Base-by-base conservation (phyloP, 2,113 vertebrate genomes). In the Xenopus borealis region DNA sequence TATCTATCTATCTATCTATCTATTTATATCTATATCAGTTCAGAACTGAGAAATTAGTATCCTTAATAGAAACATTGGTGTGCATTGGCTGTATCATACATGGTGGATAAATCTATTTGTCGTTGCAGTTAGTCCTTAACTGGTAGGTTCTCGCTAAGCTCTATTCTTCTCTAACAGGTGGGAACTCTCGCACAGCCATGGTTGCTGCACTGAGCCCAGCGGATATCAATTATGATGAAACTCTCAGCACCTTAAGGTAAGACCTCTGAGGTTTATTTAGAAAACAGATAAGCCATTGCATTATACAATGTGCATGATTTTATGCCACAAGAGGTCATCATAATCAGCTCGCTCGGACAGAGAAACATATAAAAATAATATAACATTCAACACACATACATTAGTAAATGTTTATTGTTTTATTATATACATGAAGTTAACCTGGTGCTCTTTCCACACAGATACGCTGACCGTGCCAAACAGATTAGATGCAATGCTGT, bases 181-280 rank as follows among this genome's bases (percentile, higher is more conserved):
- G 97, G 1, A 99, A 99, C 79, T 99, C 97, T 18, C 92, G 97
- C 58, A 99, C 96, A 0, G 96, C 97, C 0, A 99, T 99, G 97
- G 94, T 99, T 0, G 97, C 96, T 1, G 97, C 97, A 66, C 91
- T 98, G 75, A 98, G 97, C 79, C 95, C 97, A 2, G 97, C 97
- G 0, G 97, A 98, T 77, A 97, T 98, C 86, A 98, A 98, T 88
- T 99, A 98, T 0, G 97, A 99, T 0, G 97, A 99, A 89, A 99
- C 97, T 0, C 95, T 99, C 75, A 98, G 96, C 86, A 98, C 97
- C 0, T 92, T 99, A 85, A 95, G 97, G 96, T 99, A 88, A 62
- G 81, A 77, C 1, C 3, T 46, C 30, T 23, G 44, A 50, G 47
- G 47, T 50, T 50, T 50, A 7, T 50, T 50, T 50, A 13, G 14